Conservation (phyloP, 2,113 vertebrate species). For the Elaphurus davidianus region DNA sequence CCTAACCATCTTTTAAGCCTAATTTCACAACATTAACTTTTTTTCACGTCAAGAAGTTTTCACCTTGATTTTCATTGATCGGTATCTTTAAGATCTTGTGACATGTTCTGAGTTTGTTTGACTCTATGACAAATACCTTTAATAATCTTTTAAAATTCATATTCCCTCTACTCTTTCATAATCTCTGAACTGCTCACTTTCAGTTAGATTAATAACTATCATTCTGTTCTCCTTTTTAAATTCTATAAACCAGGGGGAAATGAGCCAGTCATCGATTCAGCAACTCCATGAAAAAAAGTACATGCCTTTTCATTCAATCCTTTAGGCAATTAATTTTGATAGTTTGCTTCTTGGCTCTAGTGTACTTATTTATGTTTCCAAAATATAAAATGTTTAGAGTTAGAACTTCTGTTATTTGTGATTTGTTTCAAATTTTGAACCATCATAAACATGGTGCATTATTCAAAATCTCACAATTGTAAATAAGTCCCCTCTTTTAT, state of each 20-base stretch:
- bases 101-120: not conserved
- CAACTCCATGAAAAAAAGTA: not conserved
- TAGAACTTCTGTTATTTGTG: not conserved
- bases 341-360: not conserved
- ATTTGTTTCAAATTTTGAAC: not conserved
- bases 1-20: not conserved
- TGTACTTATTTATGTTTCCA: not conserved
- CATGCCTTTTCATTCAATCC: not conserved
- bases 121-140: not conserved
- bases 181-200: slow-evolving; percentile 4
- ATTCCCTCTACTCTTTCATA: not conserved
- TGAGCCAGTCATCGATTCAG: not conserved
- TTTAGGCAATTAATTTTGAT: slow-evolving; percentile 24
- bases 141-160: not conserved
- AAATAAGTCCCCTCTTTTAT: not conserved
- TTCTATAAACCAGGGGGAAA: not conserved
- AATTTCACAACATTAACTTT: not conserved
- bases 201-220: slow-evolving; percentile 20
- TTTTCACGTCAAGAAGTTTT: not conserved
- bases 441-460: not conserved
- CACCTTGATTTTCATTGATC: not conserved
- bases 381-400: not conserved
- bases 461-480: not conserved
- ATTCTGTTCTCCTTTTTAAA: not conserved
- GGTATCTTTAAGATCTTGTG: not conserved